Conservation (phyloP, 2,797 vertebrate species). For the Acanthurus leucopareius region DNA sequence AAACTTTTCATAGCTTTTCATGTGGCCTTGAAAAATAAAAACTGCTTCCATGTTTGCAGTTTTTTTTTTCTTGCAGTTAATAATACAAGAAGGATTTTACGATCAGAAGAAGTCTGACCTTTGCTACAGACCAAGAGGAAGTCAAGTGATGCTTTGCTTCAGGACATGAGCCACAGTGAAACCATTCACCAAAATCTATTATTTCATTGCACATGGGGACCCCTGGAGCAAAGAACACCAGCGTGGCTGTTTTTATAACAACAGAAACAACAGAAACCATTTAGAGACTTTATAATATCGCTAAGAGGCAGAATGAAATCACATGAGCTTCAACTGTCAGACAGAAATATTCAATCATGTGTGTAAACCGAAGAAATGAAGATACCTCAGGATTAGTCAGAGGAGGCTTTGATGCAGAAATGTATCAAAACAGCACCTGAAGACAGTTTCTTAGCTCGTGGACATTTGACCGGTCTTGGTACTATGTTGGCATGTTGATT, state of each 20-base stretch:
- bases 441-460: not conserved
- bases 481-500: not conserved
- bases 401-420: not conserved
- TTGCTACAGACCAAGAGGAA: slow-evolving; percentile 30
- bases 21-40: not conserved
- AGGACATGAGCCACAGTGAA: slow-evolving; percentile 43
- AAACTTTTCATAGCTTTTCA: no score
- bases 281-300: slow-evolving; percentile 33
- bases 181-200: slow-evolving; percentile 36
- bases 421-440: not conserved
- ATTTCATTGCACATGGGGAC: slow-evolving; percentile 31
- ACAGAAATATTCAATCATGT: slow-evolving; percentile 19
- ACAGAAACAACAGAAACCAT: slow-evolving; percentile 49
- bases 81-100: slow-evolving; percentile 6
- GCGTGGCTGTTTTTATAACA: slow-evolving; percentile 46
- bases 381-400: not conserved
- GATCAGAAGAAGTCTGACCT: not conserved
- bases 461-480: not conserved
- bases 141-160: slow-evolving; percentile 72
- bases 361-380: slow-evolving; percentile 15
- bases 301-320: slow-evolving; percentile 35
- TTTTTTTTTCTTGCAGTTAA: not conserved
- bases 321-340: slow-evolving; percentile 47
- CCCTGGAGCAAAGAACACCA: slow-evolving; percentile 43
- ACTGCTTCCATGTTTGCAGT: not conserved